Percentiles rank a stretch among this genome's conserved stretches.
These are phyloP conservation scores for Rhopalosiphum padi DNA, from an alignment of 1,140 invertebrate species.

Conservation along the genomic window DNA sequence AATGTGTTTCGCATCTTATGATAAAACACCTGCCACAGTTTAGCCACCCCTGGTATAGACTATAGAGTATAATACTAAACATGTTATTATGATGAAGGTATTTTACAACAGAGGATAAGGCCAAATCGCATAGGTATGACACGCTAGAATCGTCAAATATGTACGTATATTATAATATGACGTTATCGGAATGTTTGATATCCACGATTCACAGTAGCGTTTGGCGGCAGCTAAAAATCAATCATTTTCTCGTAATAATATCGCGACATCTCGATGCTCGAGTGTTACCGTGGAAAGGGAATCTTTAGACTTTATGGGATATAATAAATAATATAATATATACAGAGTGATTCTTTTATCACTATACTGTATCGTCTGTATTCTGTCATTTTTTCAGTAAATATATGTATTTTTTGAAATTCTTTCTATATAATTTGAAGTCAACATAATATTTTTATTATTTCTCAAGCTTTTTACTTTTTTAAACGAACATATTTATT, in stretches of 20 bases:
- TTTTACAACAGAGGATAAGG: neutral
- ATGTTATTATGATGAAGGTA: neutral
- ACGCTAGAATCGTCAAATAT: neutral
- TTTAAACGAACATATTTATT: neutral
- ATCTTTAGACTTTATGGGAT: neutral
- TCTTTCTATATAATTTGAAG: neutral
- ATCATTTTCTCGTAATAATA: neutral
- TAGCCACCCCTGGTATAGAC: too few relatives aligned
- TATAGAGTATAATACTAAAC: neutral
- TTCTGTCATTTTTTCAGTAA: too few relatives aligned
- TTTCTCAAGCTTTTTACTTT: neutral
- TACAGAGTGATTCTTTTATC: too few relatives aligned
- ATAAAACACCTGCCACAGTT: too few relatives aligned
- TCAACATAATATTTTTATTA: neutral
- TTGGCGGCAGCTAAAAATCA: neutral
- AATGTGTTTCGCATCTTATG: too few relatives aligned
- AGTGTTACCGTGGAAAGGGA: neutral
- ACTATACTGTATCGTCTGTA: too few relatives aligned
- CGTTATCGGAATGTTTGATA: neutral
- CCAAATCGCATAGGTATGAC: neutral
- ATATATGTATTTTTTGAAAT: too few relatives aligned
- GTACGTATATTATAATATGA: neutral
- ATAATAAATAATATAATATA: neutral
- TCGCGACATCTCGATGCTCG: neutral
- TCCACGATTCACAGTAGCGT: neutral